phyloP scores from a whole-genome alignment of 2,113 vertebrate species.

The Ifrita kowaldi region DNA sequence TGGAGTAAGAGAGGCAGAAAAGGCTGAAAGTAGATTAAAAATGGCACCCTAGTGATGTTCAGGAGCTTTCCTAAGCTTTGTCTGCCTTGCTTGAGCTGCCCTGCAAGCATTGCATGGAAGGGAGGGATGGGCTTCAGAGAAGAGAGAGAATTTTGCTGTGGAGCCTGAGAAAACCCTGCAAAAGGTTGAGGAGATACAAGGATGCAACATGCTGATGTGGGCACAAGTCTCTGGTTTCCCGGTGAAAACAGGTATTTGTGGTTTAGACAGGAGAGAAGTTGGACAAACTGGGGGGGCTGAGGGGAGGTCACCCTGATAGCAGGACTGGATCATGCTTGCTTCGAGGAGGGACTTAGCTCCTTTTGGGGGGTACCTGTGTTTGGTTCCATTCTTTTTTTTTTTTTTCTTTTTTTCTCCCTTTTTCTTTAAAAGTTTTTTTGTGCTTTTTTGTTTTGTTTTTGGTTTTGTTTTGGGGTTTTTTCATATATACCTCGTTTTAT shows the following conservation, averaged over 20 bases:
- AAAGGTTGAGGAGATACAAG: neutral
- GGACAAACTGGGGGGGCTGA: neutral
- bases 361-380: neutral
- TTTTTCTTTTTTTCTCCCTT: fast-evolving
- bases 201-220: neutral
- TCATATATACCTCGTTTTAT: neutral
- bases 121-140: neutral
- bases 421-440: neutral
- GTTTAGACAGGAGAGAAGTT: neutral
- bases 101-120: neutral
- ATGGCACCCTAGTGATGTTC: neutral
- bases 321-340: fast-evolving
- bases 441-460: no score
- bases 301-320: fast-evolving
- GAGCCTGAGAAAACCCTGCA: neutral
- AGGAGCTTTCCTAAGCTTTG: neutral
- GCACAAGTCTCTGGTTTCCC: neutral
- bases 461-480: neutral
- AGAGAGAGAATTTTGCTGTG: neutral
- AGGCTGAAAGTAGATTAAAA: neutral
- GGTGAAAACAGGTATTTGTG: neutral
- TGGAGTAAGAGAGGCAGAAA: neutral
- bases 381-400: fast-evolving
- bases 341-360: fast-evolving
- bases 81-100: neutral